These are phyloP conservation scores for Leptodactylus fallax DNA, from an alignment of 2,797 vertebrate species.

Conservation along the genomic window DNA sequence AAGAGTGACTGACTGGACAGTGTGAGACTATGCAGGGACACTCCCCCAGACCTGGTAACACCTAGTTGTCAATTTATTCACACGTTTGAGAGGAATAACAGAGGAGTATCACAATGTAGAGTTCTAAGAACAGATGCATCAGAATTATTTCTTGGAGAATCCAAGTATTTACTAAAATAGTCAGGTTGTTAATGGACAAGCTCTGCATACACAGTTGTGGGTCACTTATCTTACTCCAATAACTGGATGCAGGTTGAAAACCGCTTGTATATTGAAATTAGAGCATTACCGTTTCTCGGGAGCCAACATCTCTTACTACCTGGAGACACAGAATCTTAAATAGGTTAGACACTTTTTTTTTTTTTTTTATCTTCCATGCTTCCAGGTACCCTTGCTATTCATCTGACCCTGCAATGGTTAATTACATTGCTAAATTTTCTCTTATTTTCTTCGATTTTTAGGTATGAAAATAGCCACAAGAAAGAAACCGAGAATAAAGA, in stretches of 20 bases:
- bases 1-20: too few relatives aligned
- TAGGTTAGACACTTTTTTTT: background rate
- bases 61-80: too few relatives aligned
- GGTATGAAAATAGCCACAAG: constrained; percentile 5
- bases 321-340: background rate
- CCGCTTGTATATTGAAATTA: too few relatives aligned
- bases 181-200: background rate
- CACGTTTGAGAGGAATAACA: too few relatives aligned
- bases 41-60: too few relatives aligned
- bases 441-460: background rate
- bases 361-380: background rate
- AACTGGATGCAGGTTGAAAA: background rate
- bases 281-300: too few relatives aligned
- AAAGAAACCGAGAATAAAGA: background rate
- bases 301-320: too few relatives aligned
- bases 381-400: background rate
- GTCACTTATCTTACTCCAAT: background rate
- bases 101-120: too few relatives aligned
- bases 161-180: too few relatives aligned
- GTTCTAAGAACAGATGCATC: too few relatives aligned
- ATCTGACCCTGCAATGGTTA: background rate
- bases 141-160: too few relatives aligned
- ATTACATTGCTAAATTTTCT: background rate
- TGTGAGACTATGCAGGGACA: too few relatives aligned
- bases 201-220: background rate